Evolutionary conservation across 2,888 invertebrate species (phyloP).

Genomic region (Drosophila infuscata): DNA sequence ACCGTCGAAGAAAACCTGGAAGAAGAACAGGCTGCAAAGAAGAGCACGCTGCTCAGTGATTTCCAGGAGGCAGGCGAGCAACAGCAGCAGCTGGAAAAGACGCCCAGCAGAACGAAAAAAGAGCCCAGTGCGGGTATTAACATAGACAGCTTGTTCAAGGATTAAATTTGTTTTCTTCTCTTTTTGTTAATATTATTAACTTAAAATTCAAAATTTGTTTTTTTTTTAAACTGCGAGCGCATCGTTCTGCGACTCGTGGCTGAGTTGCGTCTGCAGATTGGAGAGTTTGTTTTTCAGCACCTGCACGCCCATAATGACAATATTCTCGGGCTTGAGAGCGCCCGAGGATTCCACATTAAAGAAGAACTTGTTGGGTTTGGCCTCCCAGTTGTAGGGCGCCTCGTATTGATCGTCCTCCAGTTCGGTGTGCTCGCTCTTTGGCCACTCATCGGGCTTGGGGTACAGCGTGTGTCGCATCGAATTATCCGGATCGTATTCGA

Average conservation of each 20-base stretch:
- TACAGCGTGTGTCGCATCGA: constrained; percentile 97
- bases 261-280: constrained; percentile 96
- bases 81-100: constrained; percentile 4
- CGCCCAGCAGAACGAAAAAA: constrained; percentile 36
- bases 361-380: constrained; percentile 98
- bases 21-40: constrained; percentile 18
- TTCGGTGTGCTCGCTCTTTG: constrained; percentile 98
- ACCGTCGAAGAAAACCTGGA: constrained; percentile 35
- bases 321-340: constrained; percentile 97
- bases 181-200: constrained; percentile 24
- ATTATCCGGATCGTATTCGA: constrained; percentile 99
- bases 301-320: constrained; percentile 97
- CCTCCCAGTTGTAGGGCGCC: constrained; percentile 96
- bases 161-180: constrained; percentile 47
- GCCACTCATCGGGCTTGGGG: constrained; percentile 99
- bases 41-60: constrained; percentile 57
- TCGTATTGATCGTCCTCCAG: constrained; percentile 96
- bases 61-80: constrained; percentile 60
- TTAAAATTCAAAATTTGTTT: constrained; percentile 51
- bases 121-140: constrained; percentile 64
- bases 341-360: constrained; percentile 98
- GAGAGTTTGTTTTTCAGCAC: constrained; percentile 97
- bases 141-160: constrained; percentile 71
- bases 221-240: constrained; percentile 87
- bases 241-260: constrained; percentile 94